These are phyloP conservation scores for Schizotus pectinicornis DNA, from an alignment of 2,888 invertebrate species.

Conservation along the genomic window DNA sequence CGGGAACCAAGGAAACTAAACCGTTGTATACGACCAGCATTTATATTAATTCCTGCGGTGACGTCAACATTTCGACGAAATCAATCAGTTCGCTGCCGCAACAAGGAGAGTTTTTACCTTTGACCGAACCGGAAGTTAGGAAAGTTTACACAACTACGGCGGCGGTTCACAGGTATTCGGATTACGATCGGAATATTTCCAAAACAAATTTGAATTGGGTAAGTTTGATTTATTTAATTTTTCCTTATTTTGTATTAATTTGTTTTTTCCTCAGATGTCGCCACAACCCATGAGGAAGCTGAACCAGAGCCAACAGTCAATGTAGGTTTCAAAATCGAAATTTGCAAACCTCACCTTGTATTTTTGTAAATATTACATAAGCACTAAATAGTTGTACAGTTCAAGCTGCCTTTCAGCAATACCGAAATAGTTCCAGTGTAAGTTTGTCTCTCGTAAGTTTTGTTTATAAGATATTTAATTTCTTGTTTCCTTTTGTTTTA, in stretches of 20 bases:
- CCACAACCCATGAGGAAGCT: conserved; percentile 50
- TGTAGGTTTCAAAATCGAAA: conserved; percentile 36
- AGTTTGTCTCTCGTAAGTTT: conserved; percentile 17
- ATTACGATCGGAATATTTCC: conserved; percentile 38
- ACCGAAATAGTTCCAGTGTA: conserved; percentile 25
- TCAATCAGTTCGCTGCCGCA: conserved; percentile 42
- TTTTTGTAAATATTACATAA: conserved; percentile 26
- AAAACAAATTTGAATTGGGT: conserved; percentile 43
- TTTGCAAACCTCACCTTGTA: conserved; percentile 1
- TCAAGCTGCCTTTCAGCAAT: conserved; percentile 37
- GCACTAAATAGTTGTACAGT: conserved; percentile 25
- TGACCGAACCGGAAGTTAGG: conserved; percentile 37
- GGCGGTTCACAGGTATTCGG: conserved; percentile 53
- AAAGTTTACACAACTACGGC: conserved; percentile 53
- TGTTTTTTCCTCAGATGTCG: conserved; percentile 49
- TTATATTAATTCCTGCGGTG: conserved; percentile 54
- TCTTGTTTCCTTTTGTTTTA: conserved; percentile 26
- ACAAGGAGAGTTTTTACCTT: conserved; percentile 47
- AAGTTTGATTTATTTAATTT: conserved; percentile 21
- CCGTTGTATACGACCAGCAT: conserved; percentile 57
- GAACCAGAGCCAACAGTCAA: conserved; percentile 49
- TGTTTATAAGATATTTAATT: conserved; percentile 27
- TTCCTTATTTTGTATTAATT: too few relatives aligned
- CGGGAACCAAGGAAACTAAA: conserved; percentile 32
- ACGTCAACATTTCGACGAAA: conserved; percentile 46